Base-by-base conservation (phyloP, 2,113 vertebrate genomes). In the Delphinapterus leucas region DNA sequence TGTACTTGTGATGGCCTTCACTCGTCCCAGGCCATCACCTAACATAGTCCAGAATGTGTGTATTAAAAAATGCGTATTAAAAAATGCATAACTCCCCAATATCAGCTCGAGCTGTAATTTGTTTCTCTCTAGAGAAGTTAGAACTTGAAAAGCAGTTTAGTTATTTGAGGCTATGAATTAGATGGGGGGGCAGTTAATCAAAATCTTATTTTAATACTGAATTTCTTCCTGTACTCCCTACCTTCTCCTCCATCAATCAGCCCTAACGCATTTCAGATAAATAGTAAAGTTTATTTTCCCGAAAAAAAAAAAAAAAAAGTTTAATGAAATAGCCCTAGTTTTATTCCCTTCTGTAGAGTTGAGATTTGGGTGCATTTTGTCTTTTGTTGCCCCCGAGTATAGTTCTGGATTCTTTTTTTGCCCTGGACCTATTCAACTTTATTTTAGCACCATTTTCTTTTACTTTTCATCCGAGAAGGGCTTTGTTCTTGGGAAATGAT, bases 401-500 rank as follows among this genome's bases (percentile, higher is more conserved):
- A 5, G 25, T 76, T 68, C 28, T 53, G 70, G 49, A 23, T 41
- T 74, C 11, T 84, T 49, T 58, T 49, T 63, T 68, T 70, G 25
- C 47, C 25, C 85, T 28, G 74, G 63, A 13, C 21, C 8, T 2
- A 1, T 60, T 74, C 36, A 76, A 4, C 23, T 81, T 61, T 61
- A 13, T 58, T 82, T 93, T 49, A 70, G 47, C 33, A 31, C 58
- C 15, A 11, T 88, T 81, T 96, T 88, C 77, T 70, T 94, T 71
- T 21, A 55, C 58, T 91, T 96, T 93, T 73, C 41, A 76, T 31
- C 44, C 70, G 31, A 47, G 53, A 33, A 41, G 60, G 31, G 25
- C 70, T 95, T 87, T 83, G 12, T 90, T 84, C 68, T 90, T 53
- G 33, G 70, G 85, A 53, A 96, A 84, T 47, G 92, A 90, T 58